Evolutionary conservation across 2,888 invertebrate genomes (phyloP).

Genomic region (Zootermopsis nevadensis): DNA sequence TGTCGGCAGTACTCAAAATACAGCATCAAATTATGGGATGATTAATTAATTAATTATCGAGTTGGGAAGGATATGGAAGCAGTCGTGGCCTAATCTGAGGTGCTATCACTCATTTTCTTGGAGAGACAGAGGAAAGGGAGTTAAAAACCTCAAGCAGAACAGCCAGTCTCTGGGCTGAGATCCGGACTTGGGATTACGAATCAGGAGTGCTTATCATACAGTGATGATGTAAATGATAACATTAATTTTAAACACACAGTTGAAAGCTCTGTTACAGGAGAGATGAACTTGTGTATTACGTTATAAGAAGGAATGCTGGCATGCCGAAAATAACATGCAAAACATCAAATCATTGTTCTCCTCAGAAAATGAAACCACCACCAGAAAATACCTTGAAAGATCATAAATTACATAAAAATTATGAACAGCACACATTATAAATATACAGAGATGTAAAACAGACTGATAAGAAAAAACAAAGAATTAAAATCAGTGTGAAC

Average conservation of each 20-base stretch:
- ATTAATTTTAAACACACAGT: not conserved
- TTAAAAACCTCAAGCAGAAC: too few species aligned
- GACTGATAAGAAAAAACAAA: not conserved
- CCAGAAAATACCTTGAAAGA: not conserved
- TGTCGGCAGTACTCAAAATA: too few species aligned
- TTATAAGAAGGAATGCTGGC: not conserved
- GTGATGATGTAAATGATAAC: not conserved
- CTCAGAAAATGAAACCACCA: not conserved
- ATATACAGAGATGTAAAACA: not conserved
- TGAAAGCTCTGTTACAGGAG: not conserved
- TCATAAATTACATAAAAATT: not conserved
- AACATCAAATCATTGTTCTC: not conserved
- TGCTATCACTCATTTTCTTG: too few species aligned
- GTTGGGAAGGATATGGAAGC: too few species aligned
- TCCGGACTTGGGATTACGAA: too few species aligned
- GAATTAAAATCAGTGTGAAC: not conserved
- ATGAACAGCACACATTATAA: not conserved
- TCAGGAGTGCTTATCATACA: not conserved
- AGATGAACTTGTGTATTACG: not conserved
- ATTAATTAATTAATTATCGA: too few species aligned
- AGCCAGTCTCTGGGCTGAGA: too few species aligned
- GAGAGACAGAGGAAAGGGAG: too few species aligned
- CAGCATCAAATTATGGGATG: too few species aligned
- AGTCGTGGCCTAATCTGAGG: too few species aligned
- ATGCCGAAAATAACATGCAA: conserved; percentile 2